Conservation (phyloP, 2,888 invertebrate species). For the Miltochrista miniata region DNA sequence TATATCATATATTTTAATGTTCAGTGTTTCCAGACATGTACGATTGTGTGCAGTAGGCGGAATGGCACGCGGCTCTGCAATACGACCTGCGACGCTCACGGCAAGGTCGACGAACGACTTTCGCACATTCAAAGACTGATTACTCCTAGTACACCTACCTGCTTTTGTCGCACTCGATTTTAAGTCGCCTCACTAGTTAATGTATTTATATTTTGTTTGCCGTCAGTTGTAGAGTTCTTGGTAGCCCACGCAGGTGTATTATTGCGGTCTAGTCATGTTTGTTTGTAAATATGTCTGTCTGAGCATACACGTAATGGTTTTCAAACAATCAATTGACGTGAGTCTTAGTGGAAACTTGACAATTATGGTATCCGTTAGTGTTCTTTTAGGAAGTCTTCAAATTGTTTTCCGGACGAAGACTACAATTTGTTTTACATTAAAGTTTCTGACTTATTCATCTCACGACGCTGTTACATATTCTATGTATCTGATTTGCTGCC, state of each 20-base stretch:
- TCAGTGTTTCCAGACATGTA: conserved; percentile 22
- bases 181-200: conserved; percentile 25
- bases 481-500: not conserved
- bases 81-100: conserved; percentile 49
- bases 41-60: conserved; percentile 67
- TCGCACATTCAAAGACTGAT: conserved; percentile 68
- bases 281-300: conserved; percentile 18
- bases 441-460: not conserved
- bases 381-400: conserved; percentile 2
- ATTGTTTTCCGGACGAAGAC: not conserved
- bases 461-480: not conserved
- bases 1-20: conserved; percentile 13
- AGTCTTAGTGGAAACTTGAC: conserved; percentile 2
- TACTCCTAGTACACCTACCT: conserved; percentile 30
- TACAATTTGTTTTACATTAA: not conserved
- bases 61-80: conserved; percentile 70
- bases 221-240: not conserved
- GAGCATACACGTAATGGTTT: conserved; percentile 10
- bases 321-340: conserved; percentile 8
- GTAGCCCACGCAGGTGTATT: not conserved
- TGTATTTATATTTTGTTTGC: not conserved
- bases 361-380: not conserved
- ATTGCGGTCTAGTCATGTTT: conserved; percentile 6
- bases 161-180: conserved; percentile 50
- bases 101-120: conserved; percentile 83